phyloP scores from a whole-genome alignment of 2,888 invertebrate genomes.

The Pseudolycoriella hygida region DNA sequence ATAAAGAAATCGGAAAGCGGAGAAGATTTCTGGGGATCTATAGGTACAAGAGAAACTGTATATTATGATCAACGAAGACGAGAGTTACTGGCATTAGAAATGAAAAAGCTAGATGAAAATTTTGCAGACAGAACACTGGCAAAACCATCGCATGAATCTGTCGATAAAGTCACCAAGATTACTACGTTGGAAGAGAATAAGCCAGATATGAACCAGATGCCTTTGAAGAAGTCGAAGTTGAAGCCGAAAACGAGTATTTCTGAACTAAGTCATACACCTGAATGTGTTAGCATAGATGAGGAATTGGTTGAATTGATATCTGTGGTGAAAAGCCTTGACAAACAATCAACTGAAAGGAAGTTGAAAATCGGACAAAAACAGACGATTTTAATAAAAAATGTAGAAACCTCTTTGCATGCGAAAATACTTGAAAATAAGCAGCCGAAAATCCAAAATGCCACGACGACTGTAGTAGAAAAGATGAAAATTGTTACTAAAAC shows the following conservation, averaged over 20 bases:
- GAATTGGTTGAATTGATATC: background rate
- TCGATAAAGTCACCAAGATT: no score
- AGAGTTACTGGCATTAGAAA: constrained; percentile 20
- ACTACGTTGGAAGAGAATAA: no score
- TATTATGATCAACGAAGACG: constrained; percentile 39
- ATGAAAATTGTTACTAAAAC: no score
- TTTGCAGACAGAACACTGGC: constrained; percentile 30
- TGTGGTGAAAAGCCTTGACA: background rate
- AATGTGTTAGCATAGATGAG: no score
- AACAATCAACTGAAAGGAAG: background rate
- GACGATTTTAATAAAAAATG: background rate
- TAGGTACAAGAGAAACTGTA: constrained; percentile 45
- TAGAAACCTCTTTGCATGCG: background rate
- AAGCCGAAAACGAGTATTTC: background rate
- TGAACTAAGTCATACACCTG: background rate
- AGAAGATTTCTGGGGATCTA: constrained; percentile 45
- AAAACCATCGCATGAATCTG: no score
- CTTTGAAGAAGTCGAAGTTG: constrained; percentile 1
- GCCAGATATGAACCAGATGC: no score
- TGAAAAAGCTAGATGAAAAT: constrained; percentile 24
- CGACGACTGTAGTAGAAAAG: background rate
- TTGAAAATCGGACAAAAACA: background rate
- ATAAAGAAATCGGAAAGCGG: constrained; percentile 23
- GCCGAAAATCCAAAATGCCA: constrained; percentile 2
- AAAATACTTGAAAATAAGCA: background rate